Evolutionary conservation across 2,113 vertebrate species (phyloP).

Genomic region (Oncorhynchus mykiss): DNA sequence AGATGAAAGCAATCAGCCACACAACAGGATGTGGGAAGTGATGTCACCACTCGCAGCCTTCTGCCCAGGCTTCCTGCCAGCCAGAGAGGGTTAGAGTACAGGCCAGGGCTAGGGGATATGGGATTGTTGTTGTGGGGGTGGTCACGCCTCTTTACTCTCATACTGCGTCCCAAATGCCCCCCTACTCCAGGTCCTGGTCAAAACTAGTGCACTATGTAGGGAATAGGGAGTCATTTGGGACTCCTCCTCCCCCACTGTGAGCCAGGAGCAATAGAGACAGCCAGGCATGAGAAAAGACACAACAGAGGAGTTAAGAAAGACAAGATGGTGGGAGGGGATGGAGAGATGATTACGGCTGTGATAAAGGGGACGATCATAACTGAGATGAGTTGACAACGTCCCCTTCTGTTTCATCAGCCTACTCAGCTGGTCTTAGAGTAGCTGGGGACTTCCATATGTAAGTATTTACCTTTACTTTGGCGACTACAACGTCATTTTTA

Average conservation of each 20-base stretch:
- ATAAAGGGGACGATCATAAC: background rate
- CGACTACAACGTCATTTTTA: too few relatives aligned
- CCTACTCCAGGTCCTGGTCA: too few relatives aligned
- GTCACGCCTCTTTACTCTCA: background rate
- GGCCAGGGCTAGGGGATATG: too few relatives aligned
- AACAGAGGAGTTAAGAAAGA: background rate
- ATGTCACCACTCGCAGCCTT: conserved; percentile 72
- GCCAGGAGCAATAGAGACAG: background rate
- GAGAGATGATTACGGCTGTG: background rate
- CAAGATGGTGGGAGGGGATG: too few relatives aligned
- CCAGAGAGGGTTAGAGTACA: too few relatives aligned
- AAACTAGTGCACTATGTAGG: too few relatives aligned
- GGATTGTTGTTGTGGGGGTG: conserved; percentile 12
- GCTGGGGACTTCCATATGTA: too few relatives aligned
- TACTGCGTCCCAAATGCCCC: too few relatives aligned
- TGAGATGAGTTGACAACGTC: too few relatives aligned
- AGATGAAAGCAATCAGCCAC: conserved; percentile 70
- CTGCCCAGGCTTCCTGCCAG: conserved; percentile 36
- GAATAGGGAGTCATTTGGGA: too few relatives aligned
- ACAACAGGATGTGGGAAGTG: conserved; percentile 78
- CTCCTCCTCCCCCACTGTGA: background rate
- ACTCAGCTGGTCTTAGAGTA: too few relatives aligned
- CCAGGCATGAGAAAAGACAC: background rate
- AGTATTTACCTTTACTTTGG: too few relatives aligned
- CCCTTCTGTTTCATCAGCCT: background rate